Evolutionary conservation across 2,113 vertebrate genomes (phyloP).

Genomic region (Ophthalmolycus amberensis): DNA sequence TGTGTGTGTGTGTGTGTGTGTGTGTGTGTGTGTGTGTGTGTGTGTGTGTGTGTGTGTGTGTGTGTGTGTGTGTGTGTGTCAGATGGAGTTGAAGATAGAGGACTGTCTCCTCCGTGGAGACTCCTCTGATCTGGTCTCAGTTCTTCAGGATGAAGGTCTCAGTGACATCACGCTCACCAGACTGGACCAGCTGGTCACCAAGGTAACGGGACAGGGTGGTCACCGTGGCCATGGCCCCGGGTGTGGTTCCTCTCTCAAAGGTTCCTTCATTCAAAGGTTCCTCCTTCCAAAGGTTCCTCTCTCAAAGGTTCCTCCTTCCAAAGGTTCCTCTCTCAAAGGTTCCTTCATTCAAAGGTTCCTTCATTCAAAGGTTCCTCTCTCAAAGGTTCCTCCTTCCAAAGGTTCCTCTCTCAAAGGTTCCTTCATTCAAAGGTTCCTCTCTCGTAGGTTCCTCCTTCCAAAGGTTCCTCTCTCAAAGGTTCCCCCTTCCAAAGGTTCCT

Average conservation of each 20-base stretch:
- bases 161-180: slow-evolving; percentile 1
- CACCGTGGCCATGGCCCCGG: no score
- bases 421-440: no score
- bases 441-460: no score
- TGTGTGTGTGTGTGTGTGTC: slow-evolving; percentile 2
- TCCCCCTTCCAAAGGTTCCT: neutral
- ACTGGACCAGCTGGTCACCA: slow-evolving; percentile 51
- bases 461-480: neutral
- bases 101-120: slow-evolving; percentile 33
- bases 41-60: neutral
- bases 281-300: no score
- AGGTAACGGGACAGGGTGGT: slow-evolving; percentile 33
- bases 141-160: slow-evolving; percentile 37
- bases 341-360: no score
- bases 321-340: no score
- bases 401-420: no score
- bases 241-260: no score
- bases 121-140: neutral
- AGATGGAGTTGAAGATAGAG: slow-evolving; percentile 53
- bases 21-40: neutral
- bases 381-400: no score
- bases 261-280: no score
- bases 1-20: neutral
- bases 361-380: no score
- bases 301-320: no score